A percentile compares a stretch with the other conserved stretches of the same genome.
These are phyloP conservation scores for Spondyliosoma cantharus DNA, from an alignment of 2,797 vertebrate genomes.

Conservation along the genomic window DNA sequence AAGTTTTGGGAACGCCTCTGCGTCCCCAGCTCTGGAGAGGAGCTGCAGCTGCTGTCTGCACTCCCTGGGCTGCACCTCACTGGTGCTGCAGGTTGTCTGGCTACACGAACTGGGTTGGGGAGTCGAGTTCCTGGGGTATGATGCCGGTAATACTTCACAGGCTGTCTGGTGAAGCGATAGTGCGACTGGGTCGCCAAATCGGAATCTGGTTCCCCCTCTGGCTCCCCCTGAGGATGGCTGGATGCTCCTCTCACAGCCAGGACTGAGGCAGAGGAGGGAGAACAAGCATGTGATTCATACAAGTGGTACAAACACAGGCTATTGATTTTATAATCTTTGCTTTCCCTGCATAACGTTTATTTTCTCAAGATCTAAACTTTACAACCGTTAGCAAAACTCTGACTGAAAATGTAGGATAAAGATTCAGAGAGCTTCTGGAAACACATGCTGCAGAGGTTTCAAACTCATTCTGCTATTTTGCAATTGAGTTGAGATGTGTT, in stretches of 20 bases:
- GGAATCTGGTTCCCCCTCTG: conserved; percentile 36
- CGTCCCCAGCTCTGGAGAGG: conserved; percentile 70
- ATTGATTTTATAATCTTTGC: not conserved
- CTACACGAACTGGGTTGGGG: conserved; percentile 23
- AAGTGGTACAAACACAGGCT: not conserved
- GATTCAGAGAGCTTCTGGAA: not conserved
- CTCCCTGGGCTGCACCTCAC: conserved; percentile 46
- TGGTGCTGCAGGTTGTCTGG: conserved; percentile 12
- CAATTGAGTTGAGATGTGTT: not conserved
- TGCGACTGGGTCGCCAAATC: conserved; percentile 73
- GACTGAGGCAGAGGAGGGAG: conserved; percentile 71
- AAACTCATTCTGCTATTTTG: not conserved
- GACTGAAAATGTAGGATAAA: not conserved
- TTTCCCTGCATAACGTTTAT: not conserved
- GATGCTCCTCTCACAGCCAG: conserved; percentile 78
- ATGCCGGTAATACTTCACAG: conserved; percentile 84
- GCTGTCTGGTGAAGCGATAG: conserved; percentile 87
- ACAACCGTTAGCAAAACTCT: not conserved
- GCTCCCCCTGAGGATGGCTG: conserved; percentile 45
- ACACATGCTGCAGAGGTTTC: not conserved
- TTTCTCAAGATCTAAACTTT: not conserved
- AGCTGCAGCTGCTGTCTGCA: conserved; percentile 72
- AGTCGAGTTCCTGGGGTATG: conserved; percentile 60
- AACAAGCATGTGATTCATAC: conserved; percentile 27
- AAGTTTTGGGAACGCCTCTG: conserved; percentile 62